Percentiles rank a stretch among this genome's conserved stretches.
Conservation (phyloP, 2,797 vertebrate species). For the Clarias pachynema region DNA sequence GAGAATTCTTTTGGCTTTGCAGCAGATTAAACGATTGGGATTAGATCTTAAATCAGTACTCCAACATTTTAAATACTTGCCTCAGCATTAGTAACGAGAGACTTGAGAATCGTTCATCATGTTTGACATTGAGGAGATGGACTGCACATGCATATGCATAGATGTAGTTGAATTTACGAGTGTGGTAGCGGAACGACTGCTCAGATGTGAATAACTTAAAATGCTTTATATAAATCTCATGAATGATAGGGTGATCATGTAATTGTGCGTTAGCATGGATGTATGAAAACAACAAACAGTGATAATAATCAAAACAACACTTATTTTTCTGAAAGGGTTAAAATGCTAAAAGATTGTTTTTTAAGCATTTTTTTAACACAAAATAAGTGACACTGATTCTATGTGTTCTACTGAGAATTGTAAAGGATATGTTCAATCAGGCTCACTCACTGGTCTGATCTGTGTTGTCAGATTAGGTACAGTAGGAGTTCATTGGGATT, state of each 20-base stretch:
- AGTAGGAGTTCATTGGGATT: not conserved
- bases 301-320: not conserved
- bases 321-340: not conserved
- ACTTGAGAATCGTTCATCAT: slow-evolving; percentile 23
- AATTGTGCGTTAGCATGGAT: not conserved
- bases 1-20: not conserved
- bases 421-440: not conserved
- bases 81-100: slow-evolving; percentile 2
- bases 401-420: not conserved
- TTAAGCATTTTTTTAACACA: not conserved
- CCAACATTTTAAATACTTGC: not conserved
- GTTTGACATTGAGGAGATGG: slow-evolving; percentile 14
- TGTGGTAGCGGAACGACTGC: slow-evolving; percentile 3
- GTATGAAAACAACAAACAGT: not conserved
- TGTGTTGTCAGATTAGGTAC: not conserved
- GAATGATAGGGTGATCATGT: not conserved
- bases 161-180: slow-evolving; percentile 4
- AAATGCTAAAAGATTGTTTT: not conserved
- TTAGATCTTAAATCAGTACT: slow-evolving; percentile 17
- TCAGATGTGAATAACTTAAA: slow-evolving; percentile 6
- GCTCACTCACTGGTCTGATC: no score
- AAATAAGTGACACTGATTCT: not conserved
- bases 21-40: slow-evolving; percentile 3
- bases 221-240: slow-evolving; percentile 2
- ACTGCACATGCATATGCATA: slow-evolving; percentile 25